These are phyloP conservation scores for Orchesella flavescens DNA, from an alignment of 2,888 invertebrate genomes.

Conservation along the genomic window DNA sequence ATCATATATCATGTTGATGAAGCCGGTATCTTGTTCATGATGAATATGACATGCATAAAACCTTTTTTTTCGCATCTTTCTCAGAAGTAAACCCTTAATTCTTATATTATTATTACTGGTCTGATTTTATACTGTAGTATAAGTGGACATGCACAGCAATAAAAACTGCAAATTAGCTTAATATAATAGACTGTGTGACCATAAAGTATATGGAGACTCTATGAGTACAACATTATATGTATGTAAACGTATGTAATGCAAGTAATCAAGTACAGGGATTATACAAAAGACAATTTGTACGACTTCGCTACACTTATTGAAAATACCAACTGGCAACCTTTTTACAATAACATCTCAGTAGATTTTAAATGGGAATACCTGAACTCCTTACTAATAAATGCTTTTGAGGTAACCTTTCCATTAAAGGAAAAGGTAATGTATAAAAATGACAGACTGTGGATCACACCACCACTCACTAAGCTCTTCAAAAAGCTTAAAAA, in stretches of 20 bases:
- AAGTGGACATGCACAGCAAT: no score
- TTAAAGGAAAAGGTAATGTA: conserved; percentile 10
- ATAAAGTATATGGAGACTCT: neutral
- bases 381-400: neutral
- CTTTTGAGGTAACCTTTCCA: conserved; percentile 32
- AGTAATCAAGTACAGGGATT: conserved; percentile 3
- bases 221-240: no score
- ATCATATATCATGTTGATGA: no score
- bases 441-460: neutral
- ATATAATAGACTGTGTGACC: neutral
- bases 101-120: no score
- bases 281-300: conserved; percentile 1
- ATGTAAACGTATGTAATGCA: no score
- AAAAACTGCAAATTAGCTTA: no score
- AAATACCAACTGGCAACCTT: neutral
- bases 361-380: conserved; percentile 7
- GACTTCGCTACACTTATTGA: conserved; percentile 22
- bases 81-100: no score
- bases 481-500: neutral
- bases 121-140: no score
- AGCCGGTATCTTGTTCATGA: neutral
- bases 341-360: no score
- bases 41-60: conserved; percentile 10
- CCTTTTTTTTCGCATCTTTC: no score
- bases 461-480: neutral